Percentiles rank a stretch among this genome's conserved stretches.
These are phyloP conservation scores for Philantomba maxwellii DNA, from an alignment of 2,113 vertebrate genomes.

Conservation along the genomic window DNA sequence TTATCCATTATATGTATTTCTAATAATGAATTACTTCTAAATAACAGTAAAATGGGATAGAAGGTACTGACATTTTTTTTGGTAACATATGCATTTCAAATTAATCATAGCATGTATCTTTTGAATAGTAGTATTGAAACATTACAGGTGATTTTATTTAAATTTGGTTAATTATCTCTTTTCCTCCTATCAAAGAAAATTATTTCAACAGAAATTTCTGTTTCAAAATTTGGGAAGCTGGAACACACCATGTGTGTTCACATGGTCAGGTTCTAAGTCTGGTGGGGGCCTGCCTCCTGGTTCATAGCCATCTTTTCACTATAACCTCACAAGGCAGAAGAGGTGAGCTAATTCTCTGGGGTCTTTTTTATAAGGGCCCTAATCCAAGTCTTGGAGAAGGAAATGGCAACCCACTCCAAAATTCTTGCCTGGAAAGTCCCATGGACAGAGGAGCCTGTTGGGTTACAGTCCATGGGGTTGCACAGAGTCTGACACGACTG, in stretches of 20 bases:
- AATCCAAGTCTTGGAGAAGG: neutral
- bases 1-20: slow-evolving; percentile 4
- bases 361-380: neutral
- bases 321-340: neutral
- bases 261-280: neutral
- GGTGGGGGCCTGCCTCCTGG: neutral
- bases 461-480: neutral
- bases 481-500: neutral
- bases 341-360: neutral
- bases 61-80: neutral
- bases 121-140: neutral
- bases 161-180: neutral
- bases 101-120: neutral
- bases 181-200: neutral
- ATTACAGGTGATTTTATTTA: slow-evolving; percentile 7
- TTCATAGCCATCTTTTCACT: neutral
- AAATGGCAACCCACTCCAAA: neutral
- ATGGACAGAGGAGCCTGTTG: neutral
- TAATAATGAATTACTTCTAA: neutral
- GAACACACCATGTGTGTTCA: neutral
- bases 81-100: neutral
- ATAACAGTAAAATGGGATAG: neutral
- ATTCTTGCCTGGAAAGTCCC: neutral
- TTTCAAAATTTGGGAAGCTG: neutral
- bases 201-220: neutral